Percentiles rank a stretch among this genome's conserved stretches.
Conservation (phyloP, 2,113 vertebrate genomes). For the Sporophila hypoxantha region DNA sequence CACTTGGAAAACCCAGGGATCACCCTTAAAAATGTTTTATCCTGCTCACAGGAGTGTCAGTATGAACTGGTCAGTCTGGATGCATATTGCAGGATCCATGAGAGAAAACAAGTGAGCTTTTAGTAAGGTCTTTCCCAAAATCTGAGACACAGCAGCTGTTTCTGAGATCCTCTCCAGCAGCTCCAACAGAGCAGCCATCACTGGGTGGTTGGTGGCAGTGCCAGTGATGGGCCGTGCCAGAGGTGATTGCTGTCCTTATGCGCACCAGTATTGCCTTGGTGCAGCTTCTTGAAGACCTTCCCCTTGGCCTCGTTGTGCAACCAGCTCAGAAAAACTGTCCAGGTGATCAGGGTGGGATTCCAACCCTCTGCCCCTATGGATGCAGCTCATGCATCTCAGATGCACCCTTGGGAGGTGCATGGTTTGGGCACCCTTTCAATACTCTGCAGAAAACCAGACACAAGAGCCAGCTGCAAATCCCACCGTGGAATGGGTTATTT, state of each 20-base stretch:
- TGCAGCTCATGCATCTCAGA: background rate
- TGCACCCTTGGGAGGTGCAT: background rate
- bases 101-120: background rate
- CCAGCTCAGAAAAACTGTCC: background rate
- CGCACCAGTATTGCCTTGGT: background rate
- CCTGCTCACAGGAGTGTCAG: background rate
- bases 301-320: rapidly evolving
- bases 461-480: background rate
- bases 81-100: background rate
- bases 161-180: background rate
- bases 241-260: background rate
- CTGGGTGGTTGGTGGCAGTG: background rate
- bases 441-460: background rate
- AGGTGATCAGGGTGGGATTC: background rate
- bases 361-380: background rate
- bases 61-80: background rate
- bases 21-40: background rate
- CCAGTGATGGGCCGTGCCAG: rapidly evolving
- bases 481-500: background rate
- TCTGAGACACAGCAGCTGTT: background rate
- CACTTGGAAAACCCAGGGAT: background rate
- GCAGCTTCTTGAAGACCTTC: background rate
- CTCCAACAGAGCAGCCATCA: background rate
- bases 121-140: background rate
- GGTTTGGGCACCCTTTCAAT: background rate